These are phyloP conservation scores for Myotis daubentonii DNA, from an alignment of 2,797 vertebrate species.

Conservation along the genomic window DNA sequence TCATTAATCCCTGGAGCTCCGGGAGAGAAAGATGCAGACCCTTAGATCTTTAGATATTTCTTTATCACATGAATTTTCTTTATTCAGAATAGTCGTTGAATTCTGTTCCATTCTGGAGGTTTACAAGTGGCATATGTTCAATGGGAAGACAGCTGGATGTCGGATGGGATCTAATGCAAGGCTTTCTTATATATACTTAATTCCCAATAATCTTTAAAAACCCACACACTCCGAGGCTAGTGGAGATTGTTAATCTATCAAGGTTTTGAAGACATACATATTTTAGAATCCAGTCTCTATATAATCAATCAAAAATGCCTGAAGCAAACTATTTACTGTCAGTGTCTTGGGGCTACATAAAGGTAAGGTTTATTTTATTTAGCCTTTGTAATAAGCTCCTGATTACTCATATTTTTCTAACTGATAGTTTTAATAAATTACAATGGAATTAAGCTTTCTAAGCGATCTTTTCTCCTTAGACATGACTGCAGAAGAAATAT, in stretches of 20 bases:
- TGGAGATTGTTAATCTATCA: constrained; percentile 62
- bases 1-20: constrained; percentile 88
- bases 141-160: constrained; percentile 76
- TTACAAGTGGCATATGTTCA: constrained; percentile 85
- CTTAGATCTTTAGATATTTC: constrained; percentile 83
- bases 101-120: constrained; percentile 82
- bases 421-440: constrained; percentile 48
- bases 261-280: constrained; percentile 72
- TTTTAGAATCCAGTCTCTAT: constrained; percentile 78
- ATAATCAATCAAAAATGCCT: constrained; percentile 93
- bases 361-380: constrained; percentile 91
- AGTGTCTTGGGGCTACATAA: constrained; percentile 99
- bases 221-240: constrained; percentile 49
- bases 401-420: constrained; percentile 77
- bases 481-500: not conserved
- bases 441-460: constrained; percentile 20
- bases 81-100: constrained; percentile 80
- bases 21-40: constrained; percentile 87
- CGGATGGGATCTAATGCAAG: constrained; percentile 81
- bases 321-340: constrained; percentile 98
- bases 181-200: constrained; percentile 81
- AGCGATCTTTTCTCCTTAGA: constrained; percentile 26
- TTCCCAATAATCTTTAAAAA: constrained; percentile 75
- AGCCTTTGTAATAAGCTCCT: constrained; percentile 72
- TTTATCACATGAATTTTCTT: constrained; percentile 79